Evolutionary conservation across 2,888 invertebrate species (phyloP).

Genomic region (Leptogaster cylindrica): DNA sequence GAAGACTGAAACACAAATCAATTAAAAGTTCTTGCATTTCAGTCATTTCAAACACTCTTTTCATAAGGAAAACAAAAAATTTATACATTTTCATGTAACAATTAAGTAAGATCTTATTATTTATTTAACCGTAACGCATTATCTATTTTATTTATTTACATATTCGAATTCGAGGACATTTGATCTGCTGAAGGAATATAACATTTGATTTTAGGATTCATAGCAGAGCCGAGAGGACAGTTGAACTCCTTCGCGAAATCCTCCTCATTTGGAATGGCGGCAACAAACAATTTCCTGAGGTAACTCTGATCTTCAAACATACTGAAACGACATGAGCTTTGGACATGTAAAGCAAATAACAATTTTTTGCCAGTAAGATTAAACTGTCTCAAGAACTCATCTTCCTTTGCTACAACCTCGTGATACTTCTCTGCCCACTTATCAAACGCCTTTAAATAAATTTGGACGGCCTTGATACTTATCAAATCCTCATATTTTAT

Average conservation of each 20-base stretch:
- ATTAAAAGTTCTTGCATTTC: no score
- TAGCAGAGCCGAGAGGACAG: constrained; percentile 10
- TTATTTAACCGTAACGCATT: no score
- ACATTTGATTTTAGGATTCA: constrained; percentile 12
- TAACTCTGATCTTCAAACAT: constrained; percentile 6
- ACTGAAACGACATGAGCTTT: constrained; percentile 3
- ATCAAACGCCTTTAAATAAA: constrained; percentile 3
- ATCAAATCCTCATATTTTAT: constrained; percentile 1
- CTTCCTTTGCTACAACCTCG: constrained; percentile 5
- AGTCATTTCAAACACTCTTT: no score
- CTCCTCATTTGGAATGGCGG: constrained; percentile 11
- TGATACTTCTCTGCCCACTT: constrained; percentile 16
- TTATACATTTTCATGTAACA: no score
- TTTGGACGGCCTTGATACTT: constrained; percentile 18
- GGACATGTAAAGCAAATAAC: constrained; percentile 15
- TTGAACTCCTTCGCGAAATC: constrained; percentile 11
- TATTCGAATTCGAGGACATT: constrained; percentile 3
- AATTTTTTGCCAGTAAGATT: constrained; percentile 3
- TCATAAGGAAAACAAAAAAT: no score
- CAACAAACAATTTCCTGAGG: constrained; percentile 6
- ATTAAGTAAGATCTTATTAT: no score
- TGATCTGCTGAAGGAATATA: constrained; percentile 5
- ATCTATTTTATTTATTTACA: no score
- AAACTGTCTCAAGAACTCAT: constrained; percentile 8
- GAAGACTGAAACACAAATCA: no score